Conservation (phyloP, 2,113 vertebrate species). For the Chlamydotis undulata region DNA sequence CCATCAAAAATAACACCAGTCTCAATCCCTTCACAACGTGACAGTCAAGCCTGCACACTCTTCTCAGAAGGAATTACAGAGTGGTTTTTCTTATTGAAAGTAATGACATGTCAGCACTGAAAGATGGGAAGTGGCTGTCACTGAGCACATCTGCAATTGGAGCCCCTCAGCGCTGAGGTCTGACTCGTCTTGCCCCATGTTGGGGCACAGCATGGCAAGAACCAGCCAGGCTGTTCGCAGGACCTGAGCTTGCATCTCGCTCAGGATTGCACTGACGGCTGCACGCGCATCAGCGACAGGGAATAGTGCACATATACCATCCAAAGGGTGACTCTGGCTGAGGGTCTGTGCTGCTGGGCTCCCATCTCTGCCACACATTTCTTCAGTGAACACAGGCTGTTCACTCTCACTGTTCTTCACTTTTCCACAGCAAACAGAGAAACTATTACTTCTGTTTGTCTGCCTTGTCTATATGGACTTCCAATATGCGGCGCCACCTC, state of each 20-base stretch:
- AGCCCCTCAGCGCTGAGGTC: accelerated
- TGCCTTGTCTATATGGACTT: not conserved
- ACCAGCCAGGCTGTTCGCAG: not conserved
- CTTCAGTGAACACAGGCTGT: not conserved
- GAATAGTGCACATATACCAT: not conserved
- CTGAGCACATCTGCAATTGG: not conserved
- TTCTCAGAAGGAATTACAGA: not conserved
- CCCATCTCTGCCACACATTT: not conserved
- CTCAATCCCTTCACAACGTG: accelerated
- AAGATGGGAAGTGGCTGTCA: not conserved
- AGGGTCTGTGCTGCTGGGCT: not conserved
- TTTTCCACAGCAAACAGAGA: not conserved
- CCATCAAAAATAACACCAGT: not conserved
- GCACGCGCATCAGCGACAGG: accelerated
- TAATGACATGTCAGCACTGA: not conserved
- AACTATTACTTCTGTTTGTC: not conserved
- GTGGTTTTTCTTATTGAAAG: not conserved
- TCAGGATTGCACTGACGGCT: too few species aligned
- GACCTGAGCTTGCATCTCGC: not conserved
- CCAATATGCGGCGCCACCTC: not conserved
- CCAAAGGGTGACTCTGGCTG: not conserved
- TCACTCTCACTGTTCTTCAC: not conserved
- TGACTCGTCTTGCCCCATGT: accelerated
- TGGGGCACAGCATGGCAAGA: not conserved
- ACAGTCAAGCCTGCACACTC: not conserved